phyloP scores from a whole-genome alignment of 2,888 invertebrate genomes.

The Himalopsyche japonica region DNA sequence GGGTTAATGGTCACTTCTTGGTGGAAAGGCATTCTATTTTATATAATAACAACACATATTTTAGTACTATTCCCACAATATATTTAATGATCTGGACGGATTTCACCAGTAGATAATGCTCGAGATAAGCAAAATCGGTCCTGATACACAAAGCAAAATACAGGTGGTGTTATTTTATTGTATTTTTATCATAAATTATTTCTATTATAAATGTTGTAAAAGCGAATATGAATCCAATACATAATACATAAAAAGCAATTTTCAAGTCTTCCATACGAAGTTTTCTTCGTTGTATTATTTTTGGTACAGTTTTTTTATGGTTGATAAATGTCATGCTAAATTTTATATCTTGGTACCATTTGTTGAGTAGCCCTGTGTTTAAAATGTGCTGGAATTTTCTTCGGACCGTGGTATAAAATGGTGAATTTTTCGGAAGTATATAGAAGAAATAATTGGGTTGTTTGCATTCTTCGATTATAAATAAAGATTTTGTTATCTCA shows the following conservation, averaged over 20 bases:
- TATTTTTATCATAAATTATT: background rate
- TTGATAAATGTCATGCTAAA: background rate
- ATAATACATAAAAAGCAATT: background rate
- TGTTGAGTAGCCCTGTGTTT: constrained; percentile 33
- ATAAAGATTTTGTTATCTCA: background rate
- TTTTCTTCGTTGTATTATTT: background rate
- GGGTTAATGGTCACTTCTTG: no score
- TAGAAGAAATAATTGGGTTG: constrained; percentile 18
- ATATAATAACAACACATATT: no score
- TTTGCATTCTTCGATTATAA: background rate
- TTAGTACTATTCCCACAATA: no score
- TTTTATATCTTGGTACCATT: constrained; percentile 38
- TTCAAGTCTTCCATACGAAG: background rate
- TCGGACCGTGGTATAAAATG: constrained; percentile 37
- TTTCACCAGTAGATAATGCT: no score
- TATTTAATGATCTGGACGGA: no score
- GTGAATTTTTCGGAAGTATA: constrained; percentile 40
- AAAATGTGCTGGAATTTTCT: constrained; percentile 28
- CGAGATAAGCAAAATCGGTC: no score
- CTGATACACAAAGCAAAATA: no score
- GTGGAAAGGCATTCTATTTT: no score
- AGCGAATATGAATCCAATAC: background rate
- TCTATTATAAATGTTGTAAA: background rate
- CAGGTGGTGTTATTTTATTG: background rate
- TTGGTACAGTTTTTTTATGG: background rate